Evolutionary conservation across 1,140 invertebrate species (phyloP).

Genomic region (Lepidurus couesii): DNA sequence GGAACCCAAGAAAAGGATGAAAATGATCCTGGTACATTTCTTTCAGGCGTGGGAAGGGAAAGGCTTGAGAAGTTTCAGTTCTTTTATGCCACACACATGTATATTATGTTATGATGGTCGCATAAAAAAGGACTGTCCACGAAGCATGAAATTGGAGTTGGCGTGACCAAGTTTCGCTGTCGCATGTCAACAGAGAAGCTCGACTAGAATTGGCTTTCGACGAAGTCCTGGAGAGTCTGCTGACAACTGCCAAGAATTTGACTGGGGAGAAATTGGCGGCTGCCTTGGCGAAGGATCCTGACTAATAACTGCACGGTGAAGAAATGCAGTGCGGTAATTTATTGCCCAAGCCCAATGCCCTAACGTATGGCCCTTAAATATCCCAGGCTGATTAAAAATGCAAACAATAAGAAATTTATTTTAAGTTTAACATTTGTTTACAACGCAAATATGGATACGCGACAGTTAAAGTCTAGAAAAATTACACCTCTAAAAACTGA

Average conservation of each 20-base stretch:
- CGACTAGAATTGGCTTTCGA: not conserved
- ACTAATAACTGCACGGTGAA: no score
- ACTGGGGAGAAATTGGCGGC: not conserved
- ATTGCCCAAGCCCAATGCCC: no score
- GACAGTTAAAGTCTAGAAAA: no score
- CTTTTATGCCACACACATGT: not conserved
- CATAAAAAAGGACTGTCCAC: not conserved
- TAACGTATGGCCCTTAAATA: no score
- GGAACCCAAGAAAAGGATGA: not conserved
- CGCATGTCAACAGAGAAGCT: not conserved
- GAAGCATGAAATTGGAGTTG: not conserved
- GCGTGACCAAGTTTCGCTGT: constrained; percentile 14
- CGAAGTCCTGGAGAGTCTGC: not conserved
- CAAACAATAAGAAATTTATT: no score
- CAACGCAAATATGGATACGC: no score
- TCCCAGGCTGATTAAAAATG: no score
- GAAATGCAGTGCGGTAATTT: no score
- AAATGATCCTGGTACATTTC: not conserved
- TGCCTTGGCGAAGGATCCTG: not conserved
- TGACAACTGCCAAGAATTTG: not conserved
- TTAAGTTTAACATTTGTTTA: no score
- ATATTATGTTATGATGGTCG: not conserved
- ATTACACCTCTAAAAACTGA: no score
- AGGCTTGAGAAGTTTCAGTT: not conserved
- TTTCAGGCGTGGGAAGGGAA: not conserved